phyloP scores from a whole-genome alignment of 2,113 vertebrate genomes.

The Nyctereutes procyonoides region DNA sequence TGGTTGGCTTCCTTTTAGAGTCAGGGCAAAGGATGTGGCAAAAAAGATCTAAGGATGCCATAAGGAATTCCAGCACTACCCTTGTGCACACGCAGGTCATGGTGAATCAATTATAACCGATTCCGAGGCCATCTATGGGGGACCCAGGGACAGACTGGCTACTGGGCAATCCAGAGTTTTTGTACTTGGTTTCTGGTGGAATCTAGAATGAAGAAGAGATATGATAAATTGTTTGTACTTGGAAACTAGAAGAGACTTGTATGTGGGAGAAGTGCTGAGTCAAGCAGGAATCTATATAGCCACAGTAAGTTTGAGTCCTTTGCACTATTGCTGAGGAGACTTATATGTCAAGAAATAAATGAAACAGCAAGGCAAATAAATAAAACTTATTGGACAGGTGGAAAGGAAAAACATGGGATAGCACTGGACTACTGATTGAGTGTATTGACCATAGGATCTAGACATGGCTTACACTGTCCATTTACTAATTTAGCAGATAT shows the following conservation, averaged over 20 bases:
- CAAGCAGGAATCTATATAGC: background rate
- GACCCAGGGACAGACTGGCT: background rate
- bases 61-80: background rate
- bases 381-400: background rate
- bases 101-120: background rate
- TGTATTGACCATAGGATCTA: background rate
- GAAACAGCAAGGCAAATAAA: background rate
- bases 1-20: constrained; percentile 62
- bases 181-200: background rate
- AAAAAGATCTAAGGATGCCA: constrained; percentile 53
- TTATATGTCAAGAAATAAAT: background rate
- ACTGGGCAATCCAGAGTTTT: background rate
- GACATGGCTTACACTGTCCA: background rate
- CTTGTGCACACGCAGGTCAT: background rate
- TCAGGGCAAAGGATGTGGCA: constrained; percentile 57
- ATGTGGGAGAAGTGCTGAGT: background rate
- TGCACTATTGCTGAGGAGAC: background rate
- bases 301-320: background rate
- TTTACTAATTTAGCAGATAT: constrained; percentile 16
- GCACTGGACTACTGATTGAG: background rate
- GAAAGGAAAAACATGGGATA: background rate
- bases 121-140: background rate
- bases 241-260: constrained; percentile 1
- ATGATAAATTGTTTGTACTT: background rate
- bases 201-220: constrained; percentile 1